Conservation (phyloP, 2,888 invertebrate genomes). For the Zhengitettix transpicula region DNA sequence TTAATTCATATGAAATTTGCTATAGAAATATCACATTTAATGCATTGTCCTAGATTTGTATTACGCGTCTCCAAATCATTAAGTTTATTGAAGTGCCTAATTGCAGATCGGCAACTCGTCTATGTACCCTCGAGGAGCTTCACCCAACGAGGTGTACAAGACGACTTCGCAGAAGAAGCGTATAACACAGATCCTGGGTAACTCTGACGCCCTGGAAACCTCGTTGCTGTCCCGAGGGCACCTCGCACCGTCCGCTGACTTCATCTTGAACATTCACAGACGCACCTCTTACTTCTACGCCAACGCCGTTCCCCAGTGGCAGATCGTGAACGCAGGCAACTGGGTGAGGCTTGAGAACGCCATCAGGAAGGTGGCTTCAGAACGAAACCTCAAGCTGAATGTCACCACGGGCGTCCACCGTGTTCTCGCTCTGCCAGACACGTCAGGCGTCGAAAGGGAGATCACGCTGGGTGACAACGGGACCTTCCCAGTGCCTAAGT, state of each 20-base stretch:
- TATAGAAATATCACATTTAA: too few species aligned
- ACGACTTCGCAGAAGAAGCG: background rate
- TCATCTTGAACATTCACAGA: conserved; percentile 28
- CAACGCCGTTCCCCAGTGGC: conserved; percentile 34
- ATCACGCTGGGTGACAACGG: background rate
- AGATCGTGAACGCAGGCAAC: conserved; percentile 31
- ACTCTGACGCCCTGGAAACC: background rate
- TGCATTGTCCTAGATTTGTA: too few species aligned
- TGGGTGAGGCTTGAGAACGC: conserved; percentile 31
- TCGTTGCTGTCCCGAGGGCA: conserved; percentile 28
- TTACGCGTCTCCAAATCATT: too few species aligned
- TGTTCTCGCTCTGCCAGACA: background rate
- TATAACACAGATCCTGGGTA: background rate
- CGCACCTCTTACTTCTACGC: conserved; percentile 32
- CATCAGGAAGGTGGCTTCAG: conserved; percentile 24
- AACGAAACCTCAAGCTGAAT: conserved; percentile 14
- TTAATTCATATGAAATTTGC: too few species aligned
- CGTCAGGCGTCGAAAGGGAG: background rate
- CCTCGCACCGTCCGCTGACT: conserved; percentile 34
- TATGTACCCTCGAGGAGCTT: background rate
- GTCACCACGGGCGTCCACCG: background rate
- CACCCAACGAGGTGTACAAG: background rate
- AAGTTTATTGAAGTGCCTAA: too few species aligned
- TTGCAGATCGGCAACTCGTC: background rate
- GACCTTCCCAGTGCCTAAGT: background rate